These are phyloP conservation scores for Drosophila varians DNA, from an alignment of 1,140 invertebrate genomes.

Conservation along the genomic window DNA sequence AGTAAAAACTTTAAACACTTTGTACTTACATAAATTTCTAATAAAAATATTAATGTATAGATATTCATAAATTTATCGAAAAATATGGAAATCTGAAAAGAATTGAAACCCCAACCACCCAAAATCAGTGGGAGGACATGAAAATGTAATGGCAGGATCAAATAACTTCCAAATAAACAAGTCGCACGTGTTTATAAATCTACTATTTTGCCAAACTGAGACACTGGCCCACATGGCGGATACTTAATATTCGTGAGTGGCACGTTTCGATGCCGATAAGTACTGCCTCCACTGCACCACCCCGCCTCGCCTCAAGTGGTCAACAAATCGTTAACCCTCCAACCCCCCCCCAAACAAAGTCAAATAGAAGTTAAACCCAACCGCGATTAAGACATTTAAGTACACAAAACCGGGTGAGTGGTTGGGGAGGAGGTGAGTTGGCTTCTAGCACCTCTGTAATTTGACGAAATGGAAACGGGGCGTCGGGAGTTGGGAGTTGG, in stretches of 20 bases:
- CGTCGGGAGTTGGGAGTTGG: constrained; percentile 16
- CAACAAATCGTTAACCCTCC: constrained; percentile 43
- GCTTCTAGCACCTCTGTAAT: constrained; percentile 64
- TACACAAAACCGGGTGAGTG: constrained; percentile 16
- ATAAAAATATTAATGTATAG: no score
- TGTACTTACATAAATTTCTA: no score
- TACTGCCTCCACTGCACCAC: constrained; percentile 32
- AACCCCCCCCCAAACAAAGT: constrained; percentile 16
- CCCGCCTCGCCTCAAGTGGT: constrained; percentile 1
- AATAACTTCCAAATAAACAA: constrained; percentile 4
- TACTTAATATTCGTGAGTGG: constrained; percentile 52
- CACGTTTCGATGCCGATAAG: constrained; percentile 58
- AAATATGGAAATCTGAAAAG: no score
- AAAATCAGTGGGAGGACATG: no score
- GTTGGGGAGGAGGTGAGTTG: not conserved
- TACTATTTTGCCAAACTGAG: constrained; percentile 9
- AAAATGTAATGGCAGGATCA: not conserved
- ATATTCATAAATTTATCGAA: no score
- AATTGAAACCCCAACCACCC: no score
- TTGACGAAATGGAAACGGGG: constrained; percentile 51
- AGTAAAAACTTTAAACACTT: no score
- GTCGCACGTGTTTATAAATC: constrained; percentile 46
- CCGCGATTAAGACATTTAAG: constrained; percentile 70
- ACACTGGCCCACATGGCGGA: constrained; percentile 47
- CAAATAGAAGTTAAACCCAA: constrained; percentile 21